These are phyloP conservation scores for Arctocebus calabarensis DNA, from an alignment of 2,797 vertebrate genomes.

Conservation along the genomic window DNA sequence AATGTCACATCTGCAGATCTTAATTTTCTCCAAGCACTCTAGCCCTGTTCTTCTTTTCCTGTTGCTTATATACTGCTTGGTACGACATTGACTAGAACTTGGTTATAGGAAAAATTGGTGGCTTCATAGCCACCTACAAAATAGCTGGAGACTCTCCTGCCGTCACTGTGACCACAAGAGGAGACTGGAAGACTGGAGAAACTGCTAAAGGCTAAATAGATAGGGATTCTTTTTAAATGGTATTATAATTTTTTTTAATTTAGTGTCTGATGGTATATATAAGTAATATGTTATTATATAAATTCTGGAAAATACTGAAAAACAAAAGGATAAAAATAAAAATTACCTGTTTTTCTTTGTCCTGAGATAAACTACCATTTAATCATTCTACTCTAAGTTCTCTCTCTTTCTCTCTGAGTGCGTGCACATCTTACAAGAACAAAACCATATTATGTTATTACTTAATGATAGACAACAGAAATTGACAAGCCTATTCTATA, in stretches of 20 bases:
- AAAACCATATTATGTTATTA: not conserved
- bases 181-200: not conserved
- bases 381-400: not conserved
- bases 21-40: constrained; percentile 57
- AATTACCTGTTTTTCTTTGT: not conserved
- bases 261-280: not conserved
- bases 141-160: not conserved
- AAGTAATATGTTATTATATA: not conserved
- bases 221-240: not conserved
- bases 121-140: not conserved
- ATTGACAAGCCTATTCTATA: not conserved
- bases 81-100: not conserved
- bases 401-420: not conserved
- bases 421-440: not conserved
- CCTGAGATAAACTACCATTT: not conserved
- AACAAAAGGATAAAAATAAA: not conserved
- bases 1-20: constrained; percentile 66
- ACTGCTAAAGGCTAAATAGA: no score
- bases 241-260: not conserved
- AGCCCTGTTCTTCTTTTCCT: not conserved
- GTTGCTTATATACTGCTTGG: not conserved
- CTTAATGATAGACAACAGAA: not conserved
- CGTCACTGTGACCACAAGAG: accelerated
- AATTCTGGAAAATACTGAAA: constrained; percentile 13
- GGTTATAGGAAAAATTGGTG: not conserved